These are phyloP conservation scores for Megaleporinus macrocephalus DNA, from an alignment of 2,113 vertebrate genomes.

Conservation along the genomic window DNA sequence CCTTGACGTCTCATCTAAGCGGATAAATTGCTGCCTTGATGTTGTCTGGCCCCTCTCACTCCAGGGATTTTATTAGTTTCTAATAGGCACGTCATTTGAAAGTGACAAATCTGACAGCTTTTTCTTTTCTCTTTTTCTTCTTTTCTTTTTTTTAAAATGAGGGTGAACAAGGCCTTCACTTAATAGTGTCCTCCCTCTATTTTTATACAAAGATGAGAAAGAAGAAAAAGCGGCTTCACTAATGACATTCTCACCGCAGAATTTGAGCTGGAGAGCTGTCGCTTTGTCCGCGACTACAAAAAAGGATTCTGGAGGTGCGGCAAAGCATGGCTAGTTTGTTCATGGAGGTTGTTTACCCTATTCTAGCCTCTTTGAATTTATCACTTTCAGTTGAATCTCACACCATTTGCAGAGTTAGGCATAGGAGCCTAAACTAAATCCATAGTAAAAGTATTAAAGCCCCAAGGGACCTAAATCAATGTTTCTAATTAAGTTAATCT, in stretches of 20 bases:
- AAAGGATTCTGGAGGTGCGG: not conserved
- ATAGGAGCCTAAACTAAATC: too few species aligned
- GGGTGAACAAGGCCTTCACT: slow-evolving; percentile 62
- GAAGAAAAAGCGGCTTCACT: slow-evolving; percentile 53
- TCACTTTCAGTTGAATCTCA: slow-evolving; percentile 20
- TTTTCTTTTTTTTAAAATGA: slow-evolving; percentile 33
- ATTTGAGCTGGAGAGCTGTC: slow-evolving; percentile 59
- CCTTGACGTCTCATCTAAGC: slow-evolving; percentile 63
- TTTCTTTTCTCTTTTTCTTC: slow-evolving; percentile 44
- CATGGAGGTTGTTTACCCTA: slow-evolving; percentile 3
- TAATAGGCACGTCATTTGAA: slow-evolving; percentile 79
- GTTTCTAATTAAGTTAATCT: too few species aligned
- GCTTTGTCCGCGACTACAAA: slow-evolving; percentile 58
- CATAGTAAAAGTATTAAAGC: too few species aligned
- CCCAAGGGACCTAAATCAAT: too few species aligned
- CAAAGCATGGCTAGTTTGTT: slow-evolving; percentile 11
- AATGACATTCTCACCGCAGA: slow-evolving; percentile 58
- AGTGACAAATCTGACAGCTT: slow-evolving; percentile 78
- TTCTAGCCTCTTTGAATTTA: not conserved
- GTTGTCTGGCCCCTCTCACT: slow-evolving; percentile 66
- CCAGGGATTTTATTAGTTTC: slow-evolving; percentile 70
- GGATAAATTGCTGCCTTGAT: slow-evolving; percentile 64
- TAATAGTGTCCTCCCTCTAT: slow-evolving; percentile 69
- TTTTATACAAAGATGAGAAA: slow-evolving; percentile 67
- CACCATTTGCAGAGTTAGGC: not conserved